These are phyloP conservation scores for Brenthis hecate DNA, from an alignment of 2,888 invertebrate genomes.

Conservation along the genomic window DNA sequence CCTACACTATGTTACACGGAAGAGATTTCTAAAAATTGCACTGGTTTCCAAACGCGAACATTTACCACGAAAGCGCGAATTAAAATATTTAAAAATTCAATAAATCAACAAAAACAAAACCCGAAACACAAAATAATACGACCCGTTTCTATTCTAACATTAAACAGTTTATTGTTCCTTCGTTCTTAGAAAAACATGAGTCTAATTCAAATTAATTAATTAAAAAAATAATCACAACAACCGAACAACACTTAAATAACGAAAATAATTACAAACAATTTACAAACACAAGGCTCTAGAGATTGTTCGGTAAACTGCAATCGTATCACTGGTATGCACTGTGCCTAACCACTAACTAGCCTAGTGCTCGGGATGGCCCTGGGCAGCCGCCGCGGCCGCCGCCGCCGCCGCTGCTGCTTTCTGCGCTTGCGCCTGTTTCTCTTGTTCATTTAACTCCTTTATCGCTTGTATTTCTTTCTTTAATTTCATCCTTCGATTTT, in stretches of 20 bases:
- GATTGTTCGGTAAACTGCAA: conserved; percentile 74
- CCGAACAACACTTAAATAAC: conserved; percentile 82
- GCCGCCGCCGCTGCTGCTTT: conserved; percentile 91
- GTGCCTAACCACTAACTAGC: conserved; percentile 44
- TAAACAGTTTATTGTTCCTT: conserved; percentile 79
- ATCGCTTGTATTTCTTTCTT: conserved; percentile 99
- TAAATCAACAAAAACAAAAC: conserved; percentile 75
- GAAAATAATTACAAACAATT: conserved; percentile 81
- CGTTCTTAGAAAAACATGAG: conserved; percentile 68
- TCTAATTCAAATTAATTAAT: conserved; percentile 67
- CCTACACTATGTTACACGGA: conserved; percentile 80
- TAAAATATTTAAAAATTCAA: conserved; percentile 73
- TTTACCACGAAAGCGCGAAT: conserved; percentile 77
- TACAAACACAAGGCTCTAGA: conserved; percentile 74
- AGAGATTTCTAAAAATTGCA: conserved; percentile 83
- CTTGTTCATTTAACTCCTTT: conserved; percentile 98
- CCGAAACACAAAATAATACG: conserved; percentile 81
- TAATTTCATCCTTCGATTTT: conserved; percentile 98
- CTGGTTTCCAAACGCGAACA: conserved; percentile 80
- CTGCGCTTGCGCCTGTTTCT: conserved; percentile 96
- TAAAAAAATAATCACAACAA: conserved; percentile 79
- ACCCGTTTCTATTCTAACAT: conserved; percentile 81
- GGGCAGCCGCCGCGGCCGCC: conserved; percentile 89
- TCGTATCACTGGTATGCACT: conserved; percentile 61
- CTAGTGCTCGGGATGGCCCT: conserved; percentile 82